A percentile compares a stretch with the other conserved stretches of the same genome.
Evolutionary conservation across 2,113 vertebrate genomes (phyloP).

Genomic region (Shinisaurus crocodilurus): DNA sequence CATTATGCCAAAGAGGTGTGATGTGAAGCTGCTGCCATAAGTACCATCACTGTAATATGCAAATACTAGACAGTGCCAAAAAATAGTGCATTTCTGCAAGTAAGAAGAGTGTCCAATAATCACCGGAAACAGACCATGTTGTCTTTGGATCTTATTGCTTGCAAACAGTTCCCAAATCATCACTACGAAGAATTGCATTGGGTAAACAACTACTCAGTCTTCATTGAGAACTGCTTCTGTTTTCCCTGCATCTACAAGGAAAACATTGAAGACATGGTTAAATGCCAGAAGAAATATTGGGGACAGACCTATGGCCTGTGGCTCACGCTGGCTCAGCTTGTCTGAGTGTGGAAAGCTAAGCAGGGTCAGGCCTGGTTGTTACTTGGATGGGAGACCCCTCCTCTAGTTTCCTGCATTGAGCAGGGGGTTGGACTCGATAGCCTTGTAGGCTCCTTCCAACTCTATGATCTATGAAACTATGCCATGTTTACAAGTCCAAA

Average conservation of each 20-base stretch:
- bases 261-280: conserved; percentile 32
- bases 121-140: conserved; percentile 60
- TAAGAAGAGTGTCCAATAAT: conserved; percentile 47
- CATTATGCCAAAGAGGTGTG: conserved; percentile 53
- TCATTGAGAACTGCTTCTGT: conserved; percentile 75
- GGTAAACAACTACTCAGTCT: conserved; percentile 63
- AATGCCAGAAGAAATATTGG: not conserved
- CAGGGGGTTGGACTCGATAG: too few relatives aligned
- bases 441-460: too few relatives aligned
- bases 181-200: conserved; percentile 29
- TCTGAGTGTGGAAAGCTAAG: too few relatives aligned
- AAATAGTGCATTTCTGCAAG: conserved; percentile 38
- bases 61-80: conserved; percentile 55
- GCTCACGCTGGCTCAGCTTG: too few relatives aligned
- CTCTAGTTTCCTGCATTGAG: too few relatives aligned
- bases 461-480: too few relatives aligned
- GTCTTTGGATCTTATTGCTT: conserved; percentile 76
- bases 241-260: conserved; percentile 69
- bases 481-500: not conserved
- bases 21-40: conserved; percentile 62
- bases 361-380: too few relatives aligned
- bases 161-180: conserved; percentile 53
- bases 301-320: too few relatives aligned
- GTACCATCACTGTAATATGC: conserved; percentile 72
- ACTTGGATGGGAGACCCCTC: too few relatives aligned